Percentiles rank a stretch among this genome's conserved stretches.
These are phyloP conservation scores for Macropis europaea DNA, from an alignment of 2,888 invertebrate genomes.

Conservation along the genomic window DNA sequence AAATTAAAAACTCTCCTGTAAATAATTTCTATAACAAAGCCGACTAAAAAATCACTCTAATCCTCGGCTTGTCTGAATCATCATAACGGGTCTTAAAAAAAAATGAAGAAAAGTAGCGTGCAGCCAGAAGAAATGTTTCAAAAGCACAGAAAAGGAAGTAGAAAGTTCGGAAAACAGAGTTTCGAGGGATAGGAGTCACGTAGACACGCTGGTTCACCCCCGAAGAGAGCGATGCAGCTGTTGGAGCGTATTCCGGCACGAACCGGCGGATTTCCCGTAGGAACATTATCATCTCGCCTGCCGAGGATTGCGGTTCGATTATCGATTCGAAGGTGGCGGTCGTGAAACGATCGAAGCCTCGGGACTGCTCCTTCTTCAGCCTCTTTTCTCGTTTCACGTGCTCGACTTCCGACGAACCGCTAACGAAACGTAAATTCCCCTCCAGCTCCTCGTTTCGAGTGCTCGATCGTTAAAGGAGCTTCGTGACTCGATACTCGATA, in stretches of 20 bases:
- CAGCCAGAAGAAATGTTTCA: background rate
- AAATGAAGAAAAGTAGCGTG: too few species aligned
- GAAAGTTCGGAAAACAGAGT: too few species aligned
- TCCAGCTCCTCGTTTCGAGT: background rate
- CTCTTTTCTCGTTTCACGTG: background rate
- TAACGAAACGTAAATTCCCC: constrained; percentile 39
- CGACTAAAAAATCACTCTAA: too few species aligned
- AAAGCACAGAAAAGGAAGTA: background rate
- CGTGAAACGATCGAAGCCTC: constrained; percentile 56
- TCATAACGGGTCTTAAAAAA: too few species aligned
- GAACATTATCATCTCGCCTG: constrained; percentile 61
- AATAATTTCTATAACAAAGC: too few species aligned
- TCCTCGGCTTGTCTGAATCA: too few species aligned
- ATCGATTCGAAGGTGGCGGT: constrained; percentile 55
- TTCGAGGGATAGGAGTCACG: constrained; percentile 1
- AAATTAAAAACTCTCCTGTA: too few species aligned
- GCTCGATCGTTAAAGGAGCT: background rate
- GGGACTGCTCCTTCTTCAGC: constrained; percentile 21
- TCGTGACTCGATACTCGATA: too few species aligned
- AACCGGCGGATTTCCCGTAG: constrained; percentile 57
- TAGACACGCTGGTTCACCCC: background rate
- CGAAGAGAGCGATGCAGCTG: background rate
- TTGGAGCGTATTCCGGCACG: background rate
- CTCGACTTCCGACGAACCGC: constrained; percentile 16
- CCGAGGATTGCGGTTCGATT: constrained; percentile 54